phyloP scores from a whole-genome alignment of 2,888 invertebrate genomes.

The Hyposoter didymator region DNA sequence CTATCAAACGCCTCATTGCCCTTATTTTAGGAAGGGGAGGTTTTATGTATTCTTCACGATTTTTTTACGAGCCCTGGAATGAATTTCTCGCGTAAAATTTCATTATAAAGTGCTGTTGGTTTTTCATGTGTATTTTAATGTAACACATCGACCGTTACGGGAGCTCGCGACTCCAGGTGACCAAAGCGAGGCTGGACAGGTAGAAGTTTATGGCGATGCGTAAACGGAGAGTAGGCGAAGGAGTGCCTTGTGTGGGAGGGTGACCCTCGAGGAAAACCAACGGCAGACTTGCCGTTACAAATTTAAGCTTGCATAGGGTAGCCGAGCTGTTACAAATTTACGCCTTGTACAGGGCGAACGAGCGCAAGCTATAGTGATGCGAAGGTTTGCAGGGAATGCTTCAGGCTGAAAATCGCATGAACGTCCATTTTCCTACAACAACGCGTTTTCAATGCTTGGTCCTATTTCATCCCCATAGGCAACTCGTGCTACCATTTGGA shows the following conservation, averaged over 20 bases:
- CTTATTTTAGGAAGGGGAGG: neutral
- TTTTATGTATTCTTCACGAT: neutral
- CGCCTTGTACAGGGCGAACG: conserved; percentile 58
- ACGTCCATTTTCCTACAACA: conserved; percentile 41
- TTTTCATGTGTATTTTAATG: neutral
- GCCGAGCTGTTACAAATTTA: conserved; percentile 71
- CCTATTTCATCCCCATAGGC: conserved; percentile 22
- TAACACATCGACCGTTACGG: conserved; percentile 31
- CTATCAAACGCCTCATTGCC: neutral
- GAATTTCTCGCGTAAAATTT: neutral
- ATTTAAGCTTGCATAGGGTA: conserved; percentile 68
- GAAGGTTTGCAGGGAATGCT: conserved; percentile 6
- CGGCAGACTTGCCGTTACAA: conserved; percentile 68
- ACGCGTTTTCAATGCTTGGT: conserved; percentile 41
- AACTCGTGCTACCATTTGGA: neutral
- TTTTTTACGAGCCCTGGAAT: neutral
- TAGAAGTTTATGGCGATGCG: conserved; percentile 35
- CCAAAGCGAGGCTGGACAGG: neutral
- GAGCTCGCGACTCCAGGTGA: conserved; percentile 20
- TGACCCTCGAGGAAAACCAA: conserved; percentile 47
- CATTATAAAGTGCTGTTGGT: neutral
- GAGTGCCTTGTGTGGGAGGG: neutral
- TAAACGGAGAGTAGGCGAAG: conserved; percentile 5
- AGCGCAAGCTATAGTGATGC: conserved; percentile 46
- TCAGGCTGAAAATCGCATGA: conserved; percentile 45